Percentiles rank a stretch among this genome's conserved stretches.
phyloP scores from a whole-genome alignment of 2,113 vertebrate species.

The Aviceda subcristata region DNA sequence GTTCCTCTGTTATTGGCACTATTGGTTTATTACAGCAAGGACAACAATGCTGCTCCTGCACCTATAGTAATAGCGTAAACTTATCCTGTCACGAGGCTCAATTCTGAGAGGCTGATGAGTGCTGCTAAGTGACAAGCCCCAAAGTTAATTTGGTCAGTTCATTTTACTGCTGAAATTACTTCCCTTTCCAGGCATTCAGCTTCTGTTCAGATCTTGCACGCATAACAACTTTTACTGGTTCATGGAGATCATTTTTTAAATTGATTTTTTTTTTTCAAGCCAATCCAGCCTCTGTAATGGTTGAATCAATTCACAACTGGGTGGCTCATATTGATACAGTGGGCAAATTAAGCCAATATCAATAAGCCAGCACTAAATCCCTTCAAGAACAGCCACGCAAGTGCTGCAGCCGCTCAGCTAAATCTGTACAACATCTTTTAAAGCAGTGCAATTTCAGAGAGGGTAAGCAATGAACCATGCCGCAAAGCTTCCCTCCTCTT shows the following conservation, averaged over 20 bases:
- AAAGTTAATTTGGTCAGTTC: not conserved
- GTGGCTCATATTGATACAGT: accelerated
- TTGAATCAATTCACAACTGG: not conserved
- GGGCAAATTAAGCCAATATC: not conserved
- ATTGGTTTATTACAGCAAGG: not conserved
- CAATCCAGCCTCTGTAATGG: not conserved
- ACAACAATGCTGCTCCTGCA: not conserved
- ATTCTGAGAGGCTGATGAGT: not conserved
- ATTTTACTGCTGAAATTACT: accelerated
- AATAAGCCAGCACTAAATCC: not conserved
- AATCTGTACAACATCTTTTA: not conserved
- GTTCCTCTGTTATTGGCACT: not conserved
- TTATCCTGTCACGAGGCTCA: not conserved
- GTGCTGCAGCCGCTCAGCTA: not conserved
- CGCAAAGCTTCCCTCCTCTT: not conserved
- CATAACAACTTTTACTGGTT: not conserved
- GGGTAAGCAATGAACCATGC: accelerated
- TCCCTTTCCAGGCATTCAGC: not conserved
- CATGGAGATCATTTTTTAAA: not conserved
- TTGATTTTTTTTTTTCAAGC: not conserved
- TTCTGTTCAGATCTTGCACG: not conserved
- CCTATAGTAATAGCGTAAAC: accelerated
- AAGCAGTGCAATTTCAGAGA: not conserved
- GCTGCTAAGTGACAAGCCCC: not conserved
- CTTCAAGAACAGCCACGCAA: accelerated